Conservation (phyloP, 1,140 invertebrate genomes). For the Charaxes varanes region DNA sequence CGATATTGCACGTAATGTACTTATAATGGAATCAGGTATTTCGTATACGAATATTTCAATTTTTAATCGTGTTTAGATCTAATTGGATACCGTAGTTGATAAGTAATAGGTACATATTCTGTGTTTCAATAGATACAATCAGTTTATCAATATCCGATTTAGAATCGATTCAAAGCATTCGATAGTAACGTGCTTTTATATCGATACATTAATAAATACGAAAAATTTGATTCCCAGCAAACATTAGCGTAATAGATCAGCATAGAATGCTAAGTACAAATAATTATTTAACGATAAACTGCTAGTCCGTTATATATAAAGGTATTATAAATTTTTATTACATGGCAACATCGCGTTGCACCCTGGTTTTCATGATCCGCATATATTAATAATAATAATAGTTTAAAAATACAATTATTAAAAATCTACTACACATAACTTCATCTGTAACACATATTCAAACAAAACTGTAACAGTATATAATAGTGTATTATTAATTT, state of each 20-base stretch:
- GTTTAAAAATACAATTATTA: conserved; percentile 63
- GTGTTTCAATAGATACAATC: conserved; percentile 24
- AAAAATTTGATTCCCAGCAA: conserved; percentile 62
- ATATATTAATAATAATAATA: conserved; percentile 66
- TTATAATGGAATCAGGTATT: conserved; percentile 61
- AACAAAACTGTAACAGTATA: conserved; percentile 71
- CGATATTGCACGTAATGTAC: conserved; percentile 55
- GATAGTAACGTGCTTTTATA: conserved; percentile 27
- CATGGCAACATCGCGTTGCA: conserved; percentile 59
- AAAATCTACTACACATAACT: conserved; percentile 67
- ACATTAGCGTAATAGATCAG: conserved; percentile 63
- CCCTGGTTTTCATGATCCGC: conserved; percentile 69
- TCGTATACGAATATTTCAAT: conserved; percentile 26
- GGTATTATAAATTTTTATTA: conserved; percentile 49
- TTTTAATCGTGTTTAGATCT: conserved; percentile 28
- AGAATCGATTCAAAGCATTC: conserved; percentile 26
- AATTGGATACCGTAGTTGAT: conserved; percentile 27
- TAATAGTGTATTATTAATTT: conserved; percentile 73
- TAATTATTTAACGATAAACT: conserved; percentile 66
- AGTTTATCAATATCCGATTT: conserved; percentile 22
- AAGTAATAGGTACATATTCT: conserved; percentile 21
- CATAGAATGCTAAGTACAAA: conserved; percentile 70
- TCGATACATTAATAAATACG: conserved; percentile 21
- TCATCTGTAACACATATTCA: conserved; percentile 72
- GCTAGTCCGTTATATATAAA: conserved; percentile 62